Percentiles rank a stretch among this genome's conserved stretches.
phyloP scores from a whole-genome alignment of 2,113 vertebrate species.

The Nanorana parkeri region DNA sequence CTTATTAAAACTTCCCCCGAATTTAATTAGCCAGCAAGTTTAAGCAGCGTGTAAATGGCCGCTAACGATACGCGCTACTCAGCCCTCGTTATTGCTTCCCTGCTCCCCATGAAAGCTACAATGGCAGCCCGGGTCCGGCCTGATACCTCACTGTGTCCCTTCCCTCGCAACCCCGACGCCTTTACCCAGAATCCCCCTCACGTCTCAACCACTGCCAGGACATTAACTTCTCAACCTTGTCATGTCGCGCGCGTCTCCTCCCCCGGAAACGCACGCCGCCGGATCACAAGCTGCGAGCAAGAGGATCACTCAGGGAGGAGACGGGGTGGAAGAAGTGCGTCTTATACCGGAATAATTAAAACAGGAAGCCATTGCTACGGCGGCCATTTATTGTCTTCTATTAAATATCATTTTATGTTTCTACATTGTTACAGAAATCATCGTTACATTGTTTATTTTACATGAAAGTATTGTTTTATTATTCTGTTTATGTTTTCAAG shows the following conservation, averaged over 20 bases:
- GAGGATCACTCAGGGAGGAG: no score
- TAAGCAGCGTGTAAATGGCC: conserved; percentile 56
- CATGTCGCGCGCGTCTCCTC: conserved; percentile 6
- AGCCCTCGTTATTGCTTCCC: conserved; percentile 8
- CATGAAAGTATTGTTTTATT: no score
- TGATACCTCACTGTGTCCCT: neutral
- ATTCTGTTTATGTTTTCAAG: no score
- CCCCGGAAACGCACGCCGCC: neutral
- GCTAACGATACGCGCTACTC: conserved; percentile 40
- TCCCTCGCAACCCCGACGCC: neutral
- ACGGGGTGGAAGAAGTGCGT: no score
- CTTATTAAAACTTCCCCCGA: conserved; percentile 55
- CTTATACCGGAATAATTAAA: no score
- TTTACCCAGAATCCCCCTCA: neutral
- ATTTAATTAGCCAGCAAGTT: conserved; percentile 52
- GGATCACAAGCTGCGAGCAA: no score
- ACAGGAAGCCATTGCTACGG: no score
- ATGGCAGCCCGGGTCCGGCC: neutral
- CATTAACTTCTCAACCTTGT: conserved; percentile 11
- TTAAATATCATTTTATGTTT: no score
- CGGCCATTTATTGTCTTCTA: no score
- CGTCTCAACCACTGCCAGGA: neutral
- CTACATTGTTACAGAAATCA: no score
- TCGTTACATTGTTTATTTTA: no score
- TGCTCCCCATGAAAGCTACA: conserved; percentile 22